phyloP scores from a whole-genome alignment of 2,888 invertebrate species.

The Meghimatium bilineatum region DNA sequence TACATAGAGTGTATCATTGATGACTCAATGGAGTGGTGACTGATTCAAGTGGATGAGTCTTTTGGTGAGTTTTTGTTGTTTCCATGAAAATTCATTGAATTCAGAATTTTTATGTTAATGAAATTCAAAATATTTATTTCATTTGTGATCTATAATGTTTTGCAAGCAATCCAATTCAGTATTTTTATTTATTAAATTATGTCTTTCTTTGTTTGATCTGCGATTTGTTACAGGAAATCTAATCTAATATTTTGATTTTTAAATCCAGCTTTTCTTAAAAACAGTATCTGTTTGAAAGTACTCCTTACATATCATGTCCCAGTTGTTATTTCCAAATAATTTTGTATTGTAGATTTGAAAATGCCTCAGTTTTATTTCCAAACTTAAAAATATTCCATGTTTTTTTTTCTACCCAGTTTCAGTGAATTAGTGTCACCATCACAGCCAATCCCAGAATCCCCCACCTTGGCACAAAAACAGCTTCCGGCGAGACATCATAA shows the following conservation, averaged over 20 bases:
- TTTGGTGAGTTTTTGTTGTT: too few species aligned
- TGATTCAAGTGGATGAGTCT: too few species aligned
- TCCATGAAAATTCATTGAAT: too few species aligned
- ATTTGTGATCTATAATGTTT: too few species aligned
- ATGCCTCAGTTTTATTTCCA: neutral
- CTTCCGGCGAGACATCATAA: slow-evolving; percentile 41
- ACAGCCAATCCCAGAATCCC: slow-evolving; percentile 32
- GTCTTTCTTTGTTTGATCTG: too few species aligned
- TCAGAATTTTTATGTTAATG: too few species aligned
- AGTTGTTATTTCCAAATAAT: neutral
- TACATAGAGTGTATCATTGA: too few species aligned
- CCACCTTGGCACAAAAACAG: slow-evolving; percentile 40
- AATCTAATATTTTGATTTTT: neutral
- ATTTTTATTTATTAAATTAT: too few species aligned
- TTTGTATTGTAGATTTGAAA: neutral
- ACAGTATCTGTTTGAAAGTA: neutral
- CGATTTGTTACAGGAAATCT: neutral
- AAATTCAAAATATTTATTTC: too few species aligned
- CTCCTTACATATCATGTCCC: neutral
- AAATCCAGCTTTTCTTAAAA: neutral
- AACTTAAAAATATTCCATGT: neutral
- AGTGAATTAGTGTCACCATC: slow-evolving; percentile 66
- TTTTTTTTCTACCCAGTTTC: slow-evolving; percentile 56
- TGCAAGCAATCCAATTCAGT: too few species aligned
- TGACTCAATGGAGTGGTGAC: too few species aligned